These are phyloP conservation scores for Liasis olivaceus DNA, from an alignment of 2,797 vertebrate genomes.

Conservation along the genomic window DNA sequence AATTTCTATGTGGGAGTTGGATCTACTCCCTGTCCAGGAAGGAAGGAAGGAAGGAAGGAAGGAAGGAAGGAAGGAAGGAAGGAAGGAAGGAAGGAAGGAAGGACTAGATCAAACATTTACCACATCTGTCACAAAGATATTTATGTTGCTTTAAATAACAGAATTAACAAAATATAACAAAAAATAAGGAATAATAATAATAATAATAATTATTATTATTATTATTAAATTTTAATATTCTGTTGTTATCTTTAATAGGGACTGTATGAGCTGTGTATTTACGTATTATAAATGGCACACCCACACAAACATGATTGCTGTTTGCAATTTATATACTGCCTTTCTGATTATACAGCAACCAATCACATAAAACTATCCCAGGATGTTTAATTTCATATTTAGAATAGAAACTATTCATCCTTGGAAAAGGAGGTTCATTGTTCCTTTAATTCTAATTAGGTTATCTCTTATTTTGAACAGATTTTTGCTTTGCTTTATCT, in stretches of 20 bases:
- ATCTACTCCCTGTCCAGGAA: not conserved
- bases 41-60: not conserved
- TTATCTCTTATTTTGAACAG: not conserved
- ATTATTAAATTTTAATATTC: not conserved
- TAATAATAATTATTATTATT: not conserved
- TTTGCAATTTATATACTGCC: not conserved
- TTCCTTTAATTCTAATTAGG: not conserved
- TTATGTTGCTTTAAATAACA: not conserved
- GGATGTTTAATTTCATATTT: not conserved
- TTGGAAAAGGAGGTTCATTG: not conserved
- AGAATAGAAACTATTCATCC: not conserved
- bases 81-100: too few relatives aligned
- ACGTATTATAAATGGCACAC: not conserved
- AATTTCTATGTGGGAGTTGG: not conserved
- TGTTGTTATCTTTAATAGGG: not conserved
- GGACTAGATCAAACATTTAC: not conserved
- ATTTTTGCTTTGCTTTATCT: not conserved
- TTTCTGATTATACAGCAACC: not conserved
- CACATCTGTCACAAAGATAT: not conserved
- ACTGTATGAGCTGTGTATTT: fast-evolving
- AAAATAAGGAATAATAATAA: constrained; percentile 20
- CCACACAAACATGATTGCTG: not conserved
- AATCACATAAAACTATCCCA: not conserved
- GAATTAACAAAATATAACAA: not conserved
- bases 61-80: too few relatives aligned